These are phyloP conservation scores for Labrus mixtus DNA, from an alignment of 2,113 vertebrate species.

Conservation along the genomic window DNA sequence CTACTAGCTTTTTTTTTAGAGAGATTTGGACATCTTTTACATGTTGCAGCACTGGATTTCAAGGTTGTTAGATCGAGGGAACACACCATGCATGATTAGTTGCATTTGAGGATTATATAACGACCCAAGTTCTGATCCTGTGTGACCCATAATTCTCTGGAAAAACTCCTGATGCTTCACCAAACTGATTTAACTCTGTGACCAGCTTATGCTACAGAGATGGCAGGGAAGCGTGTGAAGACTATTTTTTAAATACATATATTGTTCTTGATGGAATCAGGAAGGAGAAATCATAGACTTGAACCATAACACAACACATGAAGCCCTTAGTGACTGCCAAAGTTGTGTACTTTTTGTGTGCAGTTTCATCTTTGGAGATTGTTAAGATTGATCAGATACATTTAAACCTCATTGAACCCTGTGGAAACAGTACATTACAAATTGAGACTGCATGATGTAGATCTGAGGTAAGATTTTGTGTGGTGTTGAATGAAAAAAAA, in stretches of 20 bases:
- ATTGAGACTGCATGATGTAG: too few relatives aligned
- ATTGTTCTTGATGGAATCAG: neutral
- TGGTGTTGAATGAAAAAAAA: too few relatives aligned
- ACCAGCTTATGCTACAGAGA: neutral
- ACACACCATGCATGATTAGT: conserved; percentile 25
- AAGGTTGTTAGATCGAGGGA: conserved; percentile 41
- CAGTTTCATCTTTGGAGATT: neutral
- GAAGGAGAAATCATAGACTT: neutral
- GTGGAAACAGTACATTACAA: too few relatives aligned
- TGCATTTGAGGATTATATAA: conserved; percentile 45
- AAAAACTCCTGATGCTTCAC: neutral
- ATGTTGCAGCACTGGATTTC: conserved; percentile 18
- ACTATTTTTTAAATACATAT: conserved; percentile 1
- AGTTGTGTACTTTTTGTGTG: too few relatives aligned
- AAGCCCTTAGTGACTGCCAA: neutral
- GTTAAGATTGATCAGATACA: too few relatives aligned
- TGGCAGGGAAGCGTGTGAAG: neutral
- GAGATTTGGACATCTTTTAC: conserved; percentile 36
- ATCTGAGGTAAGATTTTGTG: too few relatives aligned
- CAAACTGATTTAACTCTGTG: neutral
- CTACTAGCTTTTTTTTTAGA: conserved; percentile 3
- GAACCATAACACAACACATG: neutral
- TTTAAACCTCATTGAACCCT: too few relatives aligned
- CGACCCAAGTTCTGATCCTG: conserved; percentile 1
- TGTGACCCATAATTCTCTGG: conserved; percentile 2